Base-by-base conservation (phyloP, 2,113 vertebrate species). In the Notothenia coriiceps region DNA sequence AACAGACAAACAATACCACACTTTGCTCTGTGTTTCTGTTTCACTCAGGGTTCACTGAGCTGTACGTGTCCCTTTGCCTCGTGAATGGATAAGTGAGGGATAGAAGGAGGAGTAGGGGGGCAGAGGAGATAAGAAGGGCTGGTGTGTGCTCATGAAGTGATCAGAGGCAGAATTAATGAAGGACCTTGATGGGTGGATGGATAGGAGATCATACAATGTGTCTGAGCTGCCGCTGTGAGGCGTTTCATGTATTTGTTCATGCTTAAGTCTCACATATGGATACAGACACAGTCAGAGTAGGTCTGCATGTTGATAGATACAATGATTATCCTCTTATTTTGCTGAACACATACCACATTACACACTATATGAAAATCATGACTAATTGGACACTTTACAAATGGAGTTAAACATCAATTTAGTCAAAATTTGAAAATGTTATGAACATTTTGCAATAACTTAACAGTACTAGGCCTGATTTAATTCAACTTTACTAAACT, bases 91-190 rank as follows among this genome's bases (percentile, higher is more conserved):
- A 47, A 18, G 51, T 4, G 46, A 59, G 65, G 54, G 46, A 54
- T 33, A 46, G 33, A 33, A 6, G 10, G 29, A n/a, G 17, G 12
- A 63, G 13, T 22, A 59, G 20, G 7, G 4, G 35, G 22, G 8
- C 18, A 13, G 35, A 35, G 20, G 70, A 62, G 49, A 33, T 40
- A 20, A 68, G 46, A 12, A 68, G n/a, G 57, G 57, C 15, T 5
- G 20, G 52, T 14, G 2, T 51, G 50, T 61, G 25, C 15, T 61
- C 54, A 15, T 25, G 15, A 61, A 10, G 56, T 49, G 14, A 49
- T 55, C 10, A 59, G 52, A 10, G 35, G 43, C 44, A 40, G 57
- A 69, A 49, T 12, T 11, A 70, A 55, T 66, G 35, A 67, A 49
- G 8, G 54, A 46, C 43, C 68, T 56, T 60, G 29, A n/a, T 15